Evolutionary conservation across 2,797 vertebrate genomes (phyloP).

Genomic region (Aeoliscus strigatus): DNA sequence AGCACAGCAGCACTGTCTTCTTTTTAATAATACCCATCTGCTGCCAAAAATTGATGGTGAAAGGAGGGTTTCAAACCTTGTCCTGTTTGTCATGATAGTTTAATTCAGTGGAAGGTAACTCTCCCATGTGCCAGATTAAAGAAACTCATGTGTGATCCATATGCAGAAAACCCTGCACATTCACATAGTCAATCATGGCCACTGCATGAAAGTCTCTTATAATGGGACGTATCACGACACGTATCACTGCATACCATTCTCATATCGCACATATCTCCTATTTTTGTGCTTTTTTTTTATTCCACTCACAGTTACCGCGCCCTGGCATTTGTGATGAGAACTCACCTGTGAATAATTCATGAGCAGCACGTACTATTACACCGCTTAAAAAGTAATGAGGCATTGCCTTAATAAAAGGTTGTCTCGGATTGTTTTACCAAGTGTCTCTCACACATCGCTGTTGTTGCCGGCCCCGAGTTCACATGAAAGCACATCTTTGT

Average conservation of each 20-base stretch:
- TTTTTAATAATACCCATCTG: slow-evolving; percentile 18
- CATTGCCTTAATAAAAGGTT: slow-evolving; percentile 67
- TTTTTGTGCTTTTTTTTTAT: slow-evolving; percentile 50
- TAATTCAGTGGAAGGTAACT: slow-evolving; percentile 28
- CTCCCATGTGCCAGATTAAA: slow-evolving; percentile 25
- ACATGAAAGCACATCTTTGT: slow-evolving; percentile 61
- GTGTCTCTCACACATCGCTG: slow-evolving; percentile 58
- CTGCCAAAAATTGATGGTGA: slow-evolving; percentile 33
- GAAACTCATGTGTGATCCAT: slow-evolving; percentile 10
- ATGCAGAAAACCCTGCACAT: slow-evolving; percentile 11
- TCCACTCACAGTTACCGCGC: slow-evolving; percentile 25
- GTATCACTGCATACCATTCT: too few relatives aligned
- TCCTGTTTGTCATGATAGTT: slow-evolving; percentile 23
- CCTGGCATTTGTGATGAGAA: slow-evolving; percentile 64
- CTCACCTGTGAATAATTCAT: slow-evolving; percentile 75
- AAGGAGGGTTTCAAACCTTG: slow-evolving; percentile 20
- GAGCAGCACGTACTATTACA: slow-evolving; percentile 69
- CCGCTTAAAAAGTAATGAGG: slow-evolving; percentile 77
- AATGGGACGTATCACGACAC: slow-evolving; percentile 15
- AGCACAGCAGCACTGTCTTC: slow-evolving; percentile 9
- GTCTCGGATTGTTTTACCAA: slow-evolving; percentile 70
- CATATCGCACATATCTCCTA: slow-evolving; percentile 44
- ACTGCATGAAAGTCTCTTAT: slow-evolving; percentile 19
- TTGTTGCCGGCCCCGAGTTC: slow-evolving; percentile 51
- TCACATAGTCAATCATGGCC: slow-evolving; percentile 34